Conservation (phyloP, 2,113 vertebrate genomes). For the Dromaius novaehollandiae region DNA sequence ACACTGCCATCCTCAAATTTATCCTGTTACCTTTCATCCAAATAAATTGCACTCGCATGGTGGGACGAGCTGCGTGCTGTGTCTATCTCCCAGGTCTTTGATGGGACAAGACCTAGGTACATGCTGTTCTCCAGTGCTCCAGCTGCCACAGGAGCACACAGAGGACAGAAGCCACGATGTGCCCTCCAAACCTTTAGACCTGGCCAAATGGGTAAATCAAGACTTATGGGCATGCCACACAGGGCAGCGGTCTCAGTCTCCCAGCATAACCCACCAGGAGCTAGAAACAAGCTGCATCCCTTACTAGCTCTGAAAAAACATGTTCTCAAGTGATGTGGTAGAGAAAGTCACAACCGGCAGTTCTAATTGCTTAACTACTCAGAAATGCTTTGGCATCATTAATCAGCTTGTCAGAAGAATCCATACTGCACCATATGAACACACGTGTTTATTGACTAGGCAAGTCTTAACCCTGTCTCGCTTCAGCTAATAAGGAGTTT, state of each 20-base stretch:
- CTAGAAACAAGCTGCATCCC: neutral
- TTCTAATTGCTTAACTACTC: neutral
- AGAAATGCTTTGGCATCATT: neutral
- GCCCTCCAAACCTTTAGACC: neutral
- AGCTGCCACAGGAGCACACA: neutral
- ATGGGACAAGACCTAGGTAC: neutral
- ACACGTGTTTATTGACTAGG: neutral
- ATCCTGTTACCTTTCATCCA: neutral
- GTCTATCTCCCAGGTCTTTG: neutral
- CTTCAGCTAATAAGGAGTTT: neutral
- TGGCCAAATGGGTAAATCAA: neutral
- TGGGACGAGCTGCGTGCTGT: fast-evolving
- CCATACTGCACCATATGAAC: neutral
- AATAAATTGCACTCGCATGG: neutral
- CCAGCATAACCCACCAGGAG: neutral
- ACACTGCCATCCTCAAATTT: neutral
- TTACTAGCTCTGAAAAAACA: neutral
- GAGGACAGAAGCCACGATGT: neutral
- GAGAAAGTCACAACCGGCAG: neutral
- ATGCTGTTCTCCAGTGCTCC: fast-evolving
- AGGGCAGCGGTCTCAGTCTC: neutral
- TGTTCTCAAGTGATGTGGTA: neutral
- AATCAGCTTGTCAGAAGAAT: neutral
- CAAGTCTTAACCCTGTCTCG: neutral
- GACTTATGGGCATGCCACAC: neutral